Conservation (phyloP, 2,888 invertebrate species). For the Eledone cirrhosa region DNA sequence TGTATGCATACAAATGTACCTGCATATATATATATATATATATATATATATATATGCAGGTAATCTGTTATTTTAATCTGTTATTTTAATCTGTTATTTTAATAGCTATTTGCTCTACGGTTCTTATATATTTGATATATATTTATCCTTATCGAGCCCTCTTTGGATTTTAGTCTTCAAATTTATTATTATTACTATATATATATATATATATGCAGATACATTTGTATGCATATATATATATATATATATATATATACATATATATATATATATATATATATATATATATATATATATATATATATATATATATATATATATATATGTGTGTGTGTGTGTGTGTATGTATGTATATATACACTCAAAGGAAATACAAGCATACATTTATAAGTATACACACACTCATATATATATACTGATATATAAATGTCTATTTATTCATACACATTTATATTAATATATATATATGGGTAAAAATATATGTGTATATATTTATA, state of each 20-base stretch:
- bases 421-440: not conserved
- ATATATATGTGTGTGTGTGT: not conserved
- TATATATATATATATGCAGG: not conserved
- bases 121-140: too few relatives aligned
- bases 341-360: not conserved
- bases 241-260: not conserved
- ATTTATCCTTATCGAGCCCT: too few relatives aligned
- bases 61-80: too few relatives aligned
- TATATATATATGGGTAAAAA: not conserved
- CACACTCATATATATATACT: not conserved
- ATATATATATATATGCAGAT: not conserved
- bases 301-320: not conserved
- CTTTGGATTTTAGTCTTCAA: too few relatives aligned
- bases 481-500: not conserved
- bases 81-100: too few relatives aligned
- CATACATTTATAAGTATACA: not conserved
- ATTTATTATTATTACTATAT: too few relatives aligned
- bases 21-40: not conserved
- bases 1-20: not conserved
- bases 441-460: not conserved
- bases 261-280: not conserved
- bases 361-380: not conserved
- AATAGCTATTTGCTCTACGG: too few relatives aligned
- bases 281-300: not conserved
- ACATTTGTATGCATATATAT: not conserved